Evolutionary conservation across 2,888 invertebrate species (phyloP).

Genomic region (Chorisops tibialis): DNA sequence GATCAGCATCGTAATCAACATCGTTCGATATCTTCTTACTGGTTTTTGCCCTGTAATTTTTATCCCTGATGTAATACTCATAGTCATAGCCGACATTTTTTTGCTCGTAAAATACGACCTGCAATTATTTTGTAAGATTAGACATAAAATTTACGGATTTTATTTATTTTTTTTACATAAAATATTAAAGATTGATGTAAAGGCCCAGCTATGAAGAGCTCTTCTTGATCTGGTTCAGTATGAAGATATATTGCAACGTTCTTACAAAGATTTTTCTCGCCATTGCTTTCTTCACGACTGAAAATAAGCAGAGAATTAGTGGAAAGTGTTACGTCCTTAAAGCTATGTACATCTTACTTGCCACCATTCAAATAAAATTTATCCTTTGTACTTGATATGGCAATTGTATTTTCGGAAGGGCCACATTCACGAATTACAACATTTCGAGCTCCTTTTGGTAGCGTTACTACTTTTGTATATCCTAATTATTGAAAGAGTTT

Average conservation of each 20-base stretch:
- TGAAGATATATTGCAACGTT: conserved; percentile 54
- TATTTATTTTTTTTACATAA: conserved; percentile 52
- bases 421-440: conserved; percentile 59
- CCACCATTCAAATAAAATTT: conserved; percentile 60
- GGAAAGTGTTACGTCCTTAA: too few relatives aligned
- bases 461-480: conserved; percentile 53
- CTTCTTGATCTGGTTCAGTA: conserved; percentile 56
- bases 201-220: conserved; percentile 61
- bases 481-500: conserved; percentile 8
- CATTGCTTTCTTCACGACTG: conserved; percentile 47
- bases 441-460: conserved; percentile 61
- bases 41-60: conserved; percentile 4
- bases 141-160: background rate
- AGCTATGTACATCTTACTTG: conserved; percentile 53
- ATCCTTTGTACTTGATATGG: conserved; percentile 54
- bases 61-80: conserved; percentile 26
- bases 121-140: conserved; percentile 7
- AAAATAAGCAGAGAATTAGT: conserved; percentile 18
- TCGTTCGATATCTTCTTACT: background rate
- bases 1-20: too few relatives aligned
- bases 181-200: conserved; percentile 59
- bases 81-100: conserved; percentile 27
- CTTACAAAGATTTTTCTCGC: conserved; percentile 53
- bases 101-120: conserved; percentile 30
- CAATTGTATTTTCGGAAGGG: conserved; percentile 58